Evolutionary conservation across 2,113 vertebrate species (phyloP).

Genomic region (Gadus chalcogrammus): DNA sequence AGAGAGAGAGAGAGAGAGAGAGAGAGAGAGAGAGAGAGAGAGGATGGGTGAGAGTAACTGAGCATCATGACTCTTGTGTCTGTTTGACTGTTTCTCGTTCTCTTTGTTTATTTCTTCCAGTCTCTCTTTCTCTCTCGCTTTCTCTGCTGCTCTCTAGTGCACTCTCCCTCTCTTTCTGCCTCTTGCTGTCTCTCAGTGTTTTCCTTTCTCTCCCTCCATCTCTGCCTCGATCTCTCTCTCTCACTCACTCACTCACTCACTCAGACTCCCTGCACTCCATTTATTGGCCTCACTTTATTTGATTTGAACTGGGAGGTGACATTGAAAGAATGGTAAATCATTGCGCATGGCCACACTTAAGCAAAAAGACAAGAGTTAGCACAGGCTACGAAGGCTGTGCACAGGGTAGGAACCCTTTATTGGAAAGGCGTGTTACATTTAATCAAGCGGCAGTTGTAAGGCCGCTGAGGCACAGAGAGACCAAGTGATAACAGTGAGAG

Average conservation of each 20-base stretch:
- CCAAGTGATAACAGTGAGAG: too few relatives aligned
- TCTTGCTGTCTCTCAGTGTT: too few relatives aligned
- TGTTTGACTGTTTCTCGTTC: not conserved
- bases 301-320: conserved; percentile 31
- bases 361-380: not conserved
- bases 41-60: too few relatives aligned
- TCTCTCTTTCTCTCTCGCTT: too few relatives aligned
- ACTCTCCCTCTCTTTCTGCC: conserved; percentile 28
- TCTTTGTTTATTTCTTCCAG: conserved; percentile 3
- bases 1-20: not conserved
- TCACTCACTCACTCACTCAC: conserved; percentile 25
- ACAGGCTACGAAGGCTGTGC: not conserved
- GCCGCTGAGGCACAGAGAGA: too few relatives aligned
- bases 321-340: too few relatives aligned
- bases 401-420: too few relatives aligned
- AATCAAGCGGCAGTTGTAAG: too few relatives aligned
- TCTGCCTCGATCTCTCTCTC: conserved; percentile 6
- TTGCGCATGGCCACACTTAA: not conserved
- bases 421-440: too few relatives aligned
- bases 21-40: too few relatives aligned
- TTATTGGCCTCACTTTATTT: conserved; percentile 53
- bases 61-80: conserved; percentile 17
- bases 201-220: not conserved
- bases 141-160: not conserved
- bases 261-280: conserved; percentile 39